Conservation (phyloP, 53 echinoderm and acorn worm genomes). For the Antedon mediterranea region DNA sequence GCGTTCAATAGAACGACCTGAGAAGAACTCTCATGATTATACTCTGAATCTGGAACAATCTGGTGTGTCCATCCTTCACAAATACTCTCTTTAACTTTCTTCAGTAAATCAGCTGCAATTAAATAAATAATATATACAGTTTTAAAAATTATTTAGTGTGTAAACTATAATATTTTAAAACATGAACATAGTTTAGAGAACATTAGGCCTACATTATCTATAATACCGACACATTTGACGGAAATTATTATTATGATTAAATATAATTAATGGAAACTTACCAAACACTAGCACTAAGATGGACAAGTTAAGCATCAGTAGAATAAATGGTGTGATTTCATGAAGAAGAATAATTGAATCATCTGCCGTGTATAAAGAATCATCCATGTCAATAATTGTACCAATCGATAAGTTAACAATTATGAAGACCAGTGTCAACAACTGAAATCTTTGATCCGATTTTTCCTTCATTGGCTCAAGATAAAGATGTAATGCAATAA, state of each 20-base stretch:
- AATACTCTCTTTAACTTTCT: neutral
- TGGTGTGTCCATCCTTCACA: neutral
- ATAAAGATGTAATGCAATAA: neutral
- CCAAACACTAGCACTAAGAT: neutral
- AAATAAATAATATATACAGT: neutral
- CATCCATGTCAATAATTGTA: neutral
- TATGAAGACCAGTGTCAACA: neutral
- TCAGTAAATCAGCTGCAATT: neutral
- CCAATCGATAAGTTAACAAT: neutral
- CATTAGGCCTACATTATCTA: no score
- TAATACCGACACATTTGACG: no score
- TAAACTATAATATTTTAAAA: neutral
- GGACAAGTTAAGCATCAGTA: neutral
- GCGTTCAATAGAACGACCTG: no score
- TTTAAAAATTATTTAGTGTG: neutral
- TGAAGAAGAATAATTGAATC: neutral
- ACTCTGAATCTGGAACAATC: no score
- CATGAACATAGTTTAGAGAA: neutral
- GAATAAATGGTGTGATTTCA: neutral
- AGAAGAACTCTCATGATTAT: no score
- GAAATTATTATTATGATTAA: no score
- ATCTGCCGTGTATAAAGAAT: neutral
- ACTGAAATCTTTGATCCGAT: neutral
- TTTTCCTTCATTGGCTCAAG: neutral
- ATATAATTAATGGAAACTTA: neutral